Base-by-base conservation (phyloP, 2,888 invertebrate species). In the Diaphora mendica region DNA sequence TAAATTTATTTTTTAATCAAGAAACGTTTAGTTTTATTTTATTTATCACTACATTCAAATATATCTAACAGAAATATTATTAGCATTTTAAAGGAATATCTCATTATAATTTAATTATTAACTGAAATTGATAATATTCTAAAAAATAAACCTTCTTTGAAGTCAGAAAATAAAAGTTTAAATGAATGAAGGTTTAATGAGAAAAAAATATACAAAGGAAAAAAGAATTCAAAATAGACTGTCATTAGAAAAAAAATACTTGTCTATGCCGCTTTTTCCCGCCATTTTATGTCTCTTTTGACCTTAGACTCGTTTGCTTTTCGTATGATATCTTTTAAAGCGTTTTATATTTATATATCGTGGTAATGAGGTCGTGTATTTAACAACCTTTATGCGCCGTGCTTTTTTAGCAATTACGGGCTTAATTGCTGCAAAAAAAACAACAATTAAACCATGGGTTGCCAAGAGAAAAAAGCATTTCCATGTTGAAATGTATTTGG, bases 361-460 rank as follows among this genome's bases (percentile, higher is more conserved):
- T 44, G 48, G 20, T 70, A 70, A 70, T 64, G 64, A 70, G 70
- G 64, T 23, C 59, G 68, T 70, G 59, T 42, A 70, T 42, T 62
- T 70, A 69, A 55, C 39, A 59, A 48, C 44, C 65, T 67, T 62
- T 59, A 39, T 30, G 59, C 7, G n/a, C 15, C 59, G 33, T 33
- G 44, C 20, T 55, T 8, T 67, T 59, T 59, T 26, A 26, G 59
- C 26, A 59, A 59, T 59, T 59, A 59, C 13, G 55, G 13, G 3
- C 26, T 1, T 66, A 44, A 67, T 72, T 72, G 30, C 39, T 51
- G n/a, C 33, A 23, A 66, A 71, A 69, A 26, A 69, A 64, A 44
- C 3, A 48, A 48, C 30, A 48, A 23, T 23, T 67, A 67, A 20
- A 33, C 23, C 1, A 62, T 30, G 17, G 26, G 2, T 30, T 62